These are phyloP conservation scores for Bufo bufo DNA, from an alignment of 2,113 vertebrate genomes.

Conservation along the genomic window DNA sequence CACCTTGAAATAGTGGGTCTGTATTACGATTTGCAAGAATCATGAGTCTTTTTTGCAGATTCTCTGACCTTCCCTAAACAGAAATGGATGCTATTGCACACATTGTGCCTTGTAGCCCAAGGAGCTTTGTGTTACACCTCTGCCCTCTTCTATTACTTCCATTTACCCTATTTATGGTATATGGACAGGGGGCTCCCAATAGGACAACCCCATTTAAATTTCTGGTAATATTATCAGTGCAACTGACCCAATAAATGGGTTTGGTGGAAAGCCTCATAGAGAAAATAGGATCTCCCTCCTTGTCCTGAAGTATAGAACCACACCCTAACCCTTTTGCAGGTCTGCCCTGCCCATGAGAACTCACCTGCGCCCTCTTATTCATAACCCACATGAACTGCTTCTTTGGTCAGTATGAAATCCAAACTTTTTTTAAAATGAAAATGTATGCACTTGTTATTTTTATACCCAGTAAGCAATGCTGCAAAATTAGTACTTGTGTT, in stretches of 20 bases:
- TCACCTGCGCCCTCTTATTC: background rate
- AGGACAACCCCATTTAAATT: background rate
- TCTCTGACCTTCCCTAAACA: too few species aligned
- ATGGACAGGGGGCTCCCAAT: too few species aligned
- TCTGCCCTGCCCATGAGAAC: background rate
- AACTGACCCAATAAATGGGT: background rate
- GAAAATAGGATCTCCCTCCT: background rate
- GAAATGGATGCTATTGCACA: too few species aligned
- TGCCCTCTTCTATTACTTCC: too few species aligned
- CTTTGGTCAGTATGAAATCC: background rate
- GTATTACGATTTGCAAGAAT: too few species aligned
- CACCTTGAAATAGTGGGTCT: too few species aligned
- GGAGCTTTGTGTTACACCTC: too few species aligned
- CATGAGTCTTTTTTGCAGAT: too few species aligned
- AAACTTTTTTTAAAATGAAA: background rate
- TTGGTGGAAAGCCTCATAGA: background rate
- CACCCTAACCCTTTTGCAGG: background rate
- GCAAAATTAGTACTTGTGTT: background rate
- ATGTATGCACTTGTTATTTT: background rate
- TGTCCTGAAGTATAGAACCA: too few species aligned
- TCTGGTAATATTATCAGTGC: background rate
- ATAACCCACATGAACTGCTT: background rate
- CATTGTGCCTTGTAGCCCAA: too few species aligned
- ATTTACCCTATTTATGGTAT: too few species aligned
- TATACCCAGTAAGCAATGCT: background rate